Evolutionary conservation across 2,113 vertebrate genomes (phyloP).

Genomic region (Salminus brasiliensis): DNA sequence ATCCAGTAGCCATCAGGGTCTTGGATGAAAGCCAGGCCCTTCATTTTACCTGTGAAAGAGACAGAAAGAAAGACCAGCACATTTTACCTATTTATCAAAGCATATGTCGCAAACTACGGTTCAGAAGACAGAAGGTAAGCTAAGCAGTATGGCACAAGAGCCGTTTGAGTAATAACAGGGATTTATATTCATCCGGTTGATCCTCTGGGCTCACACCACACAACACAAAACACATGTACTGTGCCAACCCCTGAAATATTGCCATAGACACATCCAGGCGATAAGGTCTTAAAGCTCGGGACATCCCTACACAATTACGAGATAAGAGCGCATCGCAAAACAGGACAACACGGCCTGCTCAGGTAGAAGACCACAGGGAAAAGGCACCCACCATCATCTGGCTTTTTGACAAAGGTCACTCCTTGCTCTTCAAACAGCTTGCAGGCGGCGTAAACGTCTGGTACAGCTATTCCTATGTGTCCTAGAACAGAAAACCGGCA

Average conservation of each 20-base stretch:
- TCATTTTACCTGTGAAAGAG: slow-evolving; percentile 88
- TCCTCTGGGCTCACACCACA: background rate
- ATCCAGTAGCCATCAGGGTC: slow-evolving; percentile 99
- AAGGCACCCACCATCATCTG: slow-evolving; percentile 86
- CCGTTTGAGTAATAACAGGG: background rate
- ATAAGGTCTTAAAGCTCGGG: background rate
- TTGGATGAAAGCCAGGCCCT: slow-evolving; percentile 95
- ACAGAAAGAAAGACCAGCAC: background rate
- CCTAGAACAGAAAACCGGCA: slow-evolving; percentile 70
- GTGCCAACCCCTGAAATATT: background rate
- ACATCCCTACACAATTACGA: background rate
- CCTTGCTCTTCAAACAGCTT: slow-evolving; percentile 93
- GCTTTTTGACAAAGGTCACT: slow-evolving; percentile 96
- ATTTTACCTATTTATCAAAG: background rate
- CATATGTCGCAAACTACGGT: background rate
- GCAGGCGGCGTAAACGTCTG: slow-evolving; percentile 89
- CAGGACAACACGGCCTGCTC: background rate
- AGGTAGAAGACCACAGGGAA: background rate
- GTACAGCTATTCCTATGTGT: slow-evolving; percentile 95
- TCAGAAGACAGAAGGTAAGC: background rate
- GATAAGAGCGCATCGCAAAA: background rate
- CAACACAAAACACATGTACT: background rate
- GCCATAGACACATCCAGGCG: background rate
- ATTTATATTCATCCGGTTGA: background rate
- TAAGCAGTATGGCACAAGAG: background rate